These are phyloP conservation scores for Apostichopus californicus DNA, from an alignment of 35 echinoderm and acorn worm species.

Conservation along the genomic window DNA sequence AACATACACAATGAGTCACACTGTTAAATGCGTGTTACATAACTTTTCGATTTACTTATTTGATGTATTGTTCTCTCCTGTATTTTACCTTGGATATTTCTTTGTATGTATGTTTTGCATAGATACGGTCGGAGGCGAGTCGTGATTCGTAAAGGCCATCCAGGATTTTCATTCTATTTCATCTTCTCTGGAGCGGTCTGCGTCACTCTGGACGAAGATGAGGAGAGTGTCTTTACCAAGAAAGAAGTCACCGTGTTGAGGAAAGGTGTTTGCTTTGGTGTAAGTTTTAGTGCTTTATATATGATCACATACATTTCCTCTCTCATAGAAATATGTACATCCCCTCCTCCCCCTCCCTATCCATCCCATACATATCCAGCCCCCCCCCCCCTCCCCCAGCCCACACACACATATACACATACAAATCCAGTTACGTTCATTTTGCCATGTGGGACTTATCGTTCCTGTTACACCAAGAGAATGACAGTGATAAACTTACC, in stretches of 20 bases:
- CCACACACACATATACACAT: too few species aligned
- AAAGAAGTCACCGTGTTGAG: constrained; percentile 88
- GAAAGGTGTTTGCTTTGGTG: constrained; percentile 94
- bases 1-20: neutral
- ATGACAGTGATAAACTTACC: too few species aligned
- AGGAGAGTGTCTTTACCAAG: constrained; percentile 84
- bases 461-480: too few species aligned
- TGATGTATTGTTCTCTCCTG: neutral
- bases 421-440: too few species aligned
- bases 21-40: constrained; percentile 20
- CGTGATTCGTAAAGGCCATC: constrained; percentile 92
- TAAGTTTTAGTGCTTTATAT: constrained; percentile 37
- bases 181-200: constrained; percentile 81
- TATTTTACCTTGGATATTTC: neutral
- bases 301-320: neutral
- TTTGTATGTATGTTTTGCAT: too few species aligned
- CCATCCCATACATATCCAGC: too few species aligned
- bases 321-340: too few species aligned
- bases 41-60: neutral
- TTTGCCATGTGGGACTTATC: too few species aligned
- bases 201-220: constrained; percentile 91
- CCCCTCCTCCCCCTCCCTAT: too few species aligned
- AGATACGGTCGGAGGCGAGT: constrained; percentile 87
- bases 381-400: too few species aligned
- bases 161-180: constrained; percentile 90